Evolutionary conservation across 2,797 vertebrate genomes (phyloP).

Genomic region (Gila robusta): DNA sequence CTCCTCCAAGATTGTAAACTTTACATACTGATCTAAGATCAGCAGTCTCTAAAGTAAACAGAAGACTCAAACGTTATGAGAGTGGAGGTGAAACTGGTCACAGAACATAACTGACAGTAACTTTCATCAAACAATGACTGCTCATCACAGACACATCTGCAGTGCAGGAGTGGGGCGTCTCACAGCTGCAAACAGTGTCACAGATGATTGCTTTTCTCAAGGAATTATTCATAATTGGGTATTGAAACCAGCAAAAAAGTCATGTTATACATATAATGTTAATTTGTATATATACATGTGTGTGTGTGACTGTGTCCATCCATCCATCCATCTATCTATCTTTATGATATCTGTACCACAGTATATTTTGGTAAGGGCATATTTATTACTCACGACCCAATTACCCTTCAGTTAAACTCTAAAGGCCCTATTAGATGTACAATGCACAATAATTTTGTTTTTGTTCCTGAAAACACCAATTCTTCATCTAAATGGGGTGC

Average conservation of each 20-base stretch:
- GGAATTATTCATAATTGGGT: slow-evolving; percentile 29
- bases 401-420: slow-evolving; percentile 1
- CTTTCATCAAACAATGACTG: slow-evolving; percentile 43
- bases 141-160: slow-evolving; percentile 32
- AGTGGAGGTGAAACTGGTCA: slow-evolving; percentile 18
- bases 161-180: slow-evolving; percentile 5
- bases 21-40: slow-evolving; percentile 42
- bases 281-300: too few species aligned
- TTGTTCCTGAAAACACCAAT: slow-evolving; percentile 39
- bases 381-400: slow-evolving; percentile 9
- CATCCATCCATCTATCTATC: too few species aligned
- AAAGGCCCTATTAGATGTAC: slow-evolving; percentile 34
- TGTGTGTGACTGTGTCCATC: too few species aligned
- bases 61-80: slow-evolving; percentile 27
- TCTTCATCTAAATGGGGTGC: slow-evolving; percentile 39
- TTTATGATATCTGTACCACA: background rate
- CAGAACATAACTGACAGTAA: slow-evolving; percentile 33
- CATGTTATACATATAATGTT: background rate
- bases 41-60: slow-evolving; percentile 21
- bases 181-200: slow-evolving; percentile 31
- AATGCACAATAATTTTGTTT: slow-evolving; percentile 36
- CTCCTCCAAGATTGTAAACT: slow-evolving; percentile 37
- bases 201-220: slow-evolving; percentile 21
- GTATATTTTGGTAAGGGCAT: background rate
- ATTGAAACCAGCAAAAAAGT: slow-evolving; percentile 5